Evolutionary conservation across 2,797 vertebrate species (phyloP).

Genomic region (Enteromius anoplus): DNA sequence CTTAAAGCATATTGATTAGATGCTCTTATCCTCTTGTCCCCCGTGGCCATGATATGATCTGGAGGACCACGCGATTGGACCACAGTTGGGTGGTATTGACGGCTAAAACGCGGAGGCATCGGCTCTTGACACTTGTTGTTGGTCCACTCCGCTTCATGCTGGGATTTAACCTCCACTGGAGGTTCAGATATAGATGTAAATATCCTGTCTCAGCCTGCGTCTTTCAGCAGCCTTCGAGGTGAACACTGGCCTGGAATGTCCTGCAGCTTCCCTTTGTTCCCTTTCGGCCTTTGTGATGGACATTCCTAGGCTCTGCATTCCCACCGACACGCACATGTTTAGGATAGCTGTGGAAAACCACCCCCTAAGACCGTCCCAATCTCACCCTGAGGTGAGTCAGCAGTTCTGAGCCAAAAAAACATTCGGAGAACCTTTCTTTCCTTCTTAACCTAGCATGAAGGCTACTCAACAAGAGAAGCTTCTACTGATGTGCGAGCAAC

Average conservation of each 20-base stretch:
- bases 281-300: slow-evolving; percentile 67
- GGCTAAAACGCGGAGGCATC: slow-evolving; percentile 14
- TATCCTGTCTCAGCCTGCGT: slow-evolving; percentile 46
- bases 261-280: slow-evolving; percentile 62
- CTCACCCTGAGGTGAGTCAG: slow-evolving; percentile 8
- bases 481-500: slow-evolving; percentile 35
- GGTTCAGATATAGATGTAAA: slow-evolving; percentile 51
- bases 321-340: slow-evolving; percentile 59
- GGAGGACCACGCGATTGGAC: slow-evolving; percentile 28
- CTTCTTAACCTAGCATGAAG: background rate
- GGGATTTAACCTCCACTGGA: slow-evolving; percentile 42
- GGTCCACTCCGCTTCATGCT: slow-evolving; percentile 37
- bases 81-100: slow-evolving; percentile 38
- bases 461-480: slow-evolving; percentile 3
- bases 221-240: slow-evolving; percentile 44
- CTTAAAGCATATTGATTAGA: slow-evolving; percentile 53
- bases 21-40: slow-evolving; percentile 42
- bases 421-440: background rate
- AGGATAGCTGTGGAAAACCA: slow-evolving; percentile 54
- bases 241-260: slow-evolving; percentile 54
- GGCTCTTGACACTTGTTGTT: slow-evolving; percentile 47
- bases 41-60: slow-evolving; percentile 29
- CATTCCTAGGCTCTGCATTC: slow-evolving; percentile 57
- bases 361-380: background rate
- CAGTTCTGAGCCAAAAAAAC: background rate